Conservation (phyloP, 2,797 vertebrate genomes). For the Macroramphosus scolopax region DNA sequence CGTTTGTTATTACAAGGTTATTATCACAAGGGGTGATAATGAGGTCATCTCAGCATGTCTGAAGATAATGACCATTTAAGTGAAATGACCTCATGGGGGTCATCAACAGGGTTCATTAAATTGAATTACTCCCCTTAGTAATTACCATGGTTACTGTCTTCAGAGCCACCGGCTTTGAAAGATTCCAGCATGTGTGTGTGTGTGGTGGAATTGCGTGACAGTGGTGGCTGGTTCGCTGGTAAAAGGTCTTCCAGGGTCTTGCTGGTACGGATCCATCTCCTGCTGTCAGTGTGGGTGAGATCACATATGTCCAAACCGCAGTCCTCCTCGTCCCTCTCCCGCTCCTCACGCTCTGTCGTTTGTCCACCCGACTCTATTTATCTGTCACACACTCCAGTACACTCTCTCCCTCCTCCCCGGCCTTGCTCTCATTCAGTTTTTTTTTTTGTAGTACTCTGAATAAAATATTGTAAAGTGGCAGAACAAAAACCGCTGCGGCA, state of each 20-base stretch:
- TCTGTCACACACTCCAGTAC: slow-evolving; percentile 18
- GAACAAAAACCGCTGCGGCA: slow-evolving; percentile 13
- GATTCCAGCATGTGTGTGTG: slow-evolving; percentile 4
- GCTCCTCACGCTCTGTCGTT: slow-evolving; percentile 1
- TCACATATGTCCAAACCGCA: slow-evolving; percentile 33
- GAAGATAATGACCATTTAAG: slow-evolving; percentile 41
- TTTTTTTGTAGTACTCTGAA: slow-evolving; percentile 18
- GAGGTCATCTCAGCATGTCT: slow-evolving; percentile 16
- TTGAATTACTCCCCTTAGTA: slow-evolving; percentile 16
- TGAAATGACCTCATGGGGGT: slow-evolving; percentile 41
- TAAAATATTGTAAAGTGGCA: too few species aligned
- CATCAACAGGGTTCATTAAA: slow-evolving; percentile 25
- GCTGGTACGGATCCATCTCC: slow-evolving; percentile 13
- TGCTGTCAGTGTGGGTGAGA: slow-evolving; percentile 36
- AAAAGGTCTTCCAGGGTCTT: slow-evolving; percentile 17
- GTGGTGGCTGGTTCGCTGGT: slow-evolving; percentile 22
- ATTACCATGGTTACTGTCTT: slow-evolving; percentile 27
- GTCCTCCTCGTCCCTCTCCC: not conserved
- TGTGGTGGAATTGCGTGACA: slow-evolving; percentile 34
- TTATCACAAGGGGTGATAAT: not conserved
- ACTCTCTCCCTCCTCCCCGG: slow-evolving; percentile 1
- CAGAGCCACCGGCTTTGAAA: slow-evolving; percentile 11
- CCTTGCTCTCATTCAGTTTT: slow-evolving; percentile 1
- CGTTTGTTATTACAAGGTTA: too few species aligned
- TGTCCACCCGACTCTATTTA: slow-evolving; percentile 31